Evolutionary conservation across 2,113 vertebrate species (phyloP).

Genomic region (Hirundichthys speculiger): DNA sequence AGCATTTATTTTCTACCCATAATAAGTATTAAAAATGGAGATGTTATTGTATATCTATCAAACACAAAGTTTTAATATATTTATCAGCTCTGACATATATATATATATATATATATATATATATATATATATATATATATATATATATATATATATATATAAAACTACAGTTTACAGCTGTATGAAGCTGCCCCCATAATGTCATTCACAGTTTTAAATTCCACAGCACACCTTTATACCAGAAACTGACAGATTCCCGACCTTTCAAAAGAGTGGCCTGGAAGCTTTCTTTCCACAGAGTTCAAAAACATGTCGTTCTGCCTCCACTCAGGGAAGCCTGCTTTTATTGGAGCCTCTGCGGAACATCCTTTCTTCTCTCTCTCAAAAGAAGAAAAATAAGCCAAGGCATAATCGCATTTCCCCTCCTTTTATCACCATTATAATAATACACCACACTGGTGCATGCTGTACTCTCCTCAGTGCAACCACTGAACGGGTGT

Average conservation of each 20-base stretch:
- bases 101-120: too few species aligned
- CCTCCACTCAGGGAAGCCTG: constrained; percentile 43
- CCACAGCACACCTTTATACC: constrained; percentile 49
- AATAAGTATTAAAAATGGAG: too few species aligned
- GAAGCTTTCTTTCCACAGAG: constrained; percentile 43
- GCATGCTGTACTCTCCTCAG: constrained; percentile 50
- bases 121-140: background rate
- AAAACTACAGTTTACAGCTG: background rate
- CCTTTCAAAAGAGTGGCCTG: constrained; percentile 49
- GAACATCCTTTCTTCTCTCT: constrained; percentile 55
- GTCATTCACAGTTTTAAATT: constrained; percentile 48
- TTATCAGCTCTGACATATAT: too few species aligned
- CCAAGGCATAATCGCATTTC: constrained; percentile 40
- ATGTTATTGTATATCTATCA: too few species aligned
- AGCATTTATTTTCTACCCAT: too few species aligned
- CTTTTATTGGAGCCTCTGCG: constrained; percentile 67
- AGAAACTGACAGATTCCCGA: constrained; percentile 46
- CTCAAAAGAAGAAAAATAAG: constrained; percentile 66
- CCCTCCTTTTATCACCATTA: constrained; percentile 54
- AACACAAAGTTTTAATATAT: too few species aligned
- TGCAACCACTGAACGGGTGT: constrained; percentile 42
- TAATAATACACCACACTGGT: constrained; percentile 67
- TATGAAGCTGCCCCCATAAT: constrained; percentile 24
- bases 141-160: background rate
- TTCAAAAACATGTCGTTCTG: constrained; percentile 59